Evolutionary conservation across 2,888 invertebrate genomes (phyloP).

Genomic region (Theodoxus fluviatilis): DNA sequence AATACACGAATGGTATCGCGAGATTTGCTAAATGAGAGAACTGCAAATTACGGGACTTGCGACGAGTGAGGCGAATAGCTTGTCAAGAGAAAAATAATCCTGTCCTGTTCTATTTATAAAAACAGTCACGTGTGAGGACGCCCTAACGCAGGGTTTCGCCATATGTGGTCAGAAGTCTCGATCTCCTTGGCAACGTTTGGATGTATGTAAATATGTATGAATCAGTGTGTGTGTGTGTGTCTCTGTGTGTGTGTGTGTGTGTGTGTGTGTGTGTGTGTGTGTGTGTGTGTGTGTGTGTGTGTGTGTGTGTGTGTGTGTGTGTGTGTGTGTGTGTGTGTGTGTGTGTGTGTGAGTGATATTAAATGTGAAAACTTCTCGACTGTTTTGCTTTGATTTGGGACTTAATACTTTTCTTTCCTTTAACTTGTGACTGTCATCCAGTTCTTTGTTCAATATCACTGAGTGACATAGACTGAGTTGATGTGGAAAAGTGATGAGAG

Average conservation of each 20-base stretch:
- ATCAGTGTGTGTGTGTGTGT: neutral
- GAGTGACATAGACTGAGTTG: neutral
- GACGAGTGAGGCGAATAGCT: too few species aligned
- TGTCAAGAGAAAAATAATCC: too few species aligned
- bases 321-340: neutral
- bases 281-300: conserved; percentile 11
- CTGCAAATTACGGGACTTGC: too few species aligned
- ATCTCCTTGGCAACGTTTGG: neutral
- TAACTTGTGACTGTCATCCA: too few species aligned
- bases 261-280: conserved; percentile 11
- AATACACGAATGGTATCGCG: too few species aligned
- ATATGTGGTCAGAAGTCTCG: too few species aligned
- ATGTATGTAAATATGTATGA: conserved; percentile 4
- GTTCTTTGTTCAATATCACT: too few species aligned
- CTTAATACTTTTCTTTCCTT: too few species aligned
- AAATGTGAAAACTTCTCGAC: neutral
- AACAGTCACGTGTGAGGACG: too few species aligned
- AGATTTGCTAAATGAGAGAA: too few species aligned
- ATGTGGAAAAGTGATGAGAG: neutral
- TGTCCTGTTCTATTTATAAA: too few species aligned
- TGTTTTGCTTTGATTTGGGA: neutral
- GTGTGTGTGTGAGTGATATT: neutral
- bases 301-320: conserved; percentile 6
- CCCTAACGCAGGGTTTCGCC: too few species aligned
- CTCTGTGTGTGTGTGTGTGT: conserved; percentile 6